Conservation (phyloP, 1,140 invertebrate genomes). For the Portunus trituberculatus region DNA sequence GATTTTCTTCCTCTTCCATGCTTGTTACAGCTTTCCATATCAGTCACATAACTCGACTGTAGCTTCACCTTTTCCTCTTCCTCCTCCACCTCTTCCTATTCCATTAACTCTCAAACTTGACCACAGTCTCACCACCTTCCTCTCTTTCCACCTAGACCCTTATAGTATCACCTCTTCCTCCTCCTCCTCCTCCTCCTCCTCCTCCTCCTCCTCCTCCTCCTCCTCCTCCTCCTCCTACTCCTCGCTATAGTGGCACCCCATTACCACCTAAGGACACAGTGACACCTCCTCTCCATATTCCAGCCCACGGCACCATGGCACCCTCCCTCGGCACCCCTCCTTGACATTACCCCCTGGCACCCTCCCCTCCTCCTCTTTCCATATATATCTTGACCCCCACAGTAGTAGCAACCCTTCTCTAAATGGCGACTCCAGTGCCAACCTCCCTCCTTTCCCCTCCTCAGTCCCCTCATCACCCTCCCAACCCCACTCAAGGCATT, state of each 20-base stretch:
- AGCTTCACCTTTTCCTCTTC: not conserved
- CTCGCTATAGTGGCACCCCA: slow-evolving; percentile 9
- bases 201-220: slow-evolving; percentile 5
- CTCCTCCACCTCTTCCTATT: not conserved
- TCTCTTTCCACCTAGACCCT: slow-evolving; percentile 8
- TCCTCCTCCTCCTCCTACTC: not conserved
- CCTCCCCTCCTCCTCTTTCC: not conserved
- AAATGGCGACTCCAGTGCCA: not conserved
- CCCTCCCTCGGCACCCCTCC: not conserved
- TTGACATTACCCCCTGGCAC: not conserved
- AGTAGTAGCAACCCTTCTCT: not conserved
- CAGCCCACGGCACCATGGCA: not conserved
- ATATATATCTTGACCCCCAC: not conserved
- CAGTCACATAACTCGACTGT: no score
- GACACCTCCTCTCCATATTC: slow-evolving; percentile 11
- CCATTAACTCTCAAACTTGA: not conserved
- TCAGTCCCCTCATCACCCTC: not conserved
- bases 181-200: not conserved
- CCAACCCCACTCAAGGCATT: not conserved
- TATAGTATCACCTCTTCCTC: not conserved
- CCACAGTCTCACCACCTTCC: not conserved
- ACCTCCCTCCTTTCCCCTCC: not conserved
- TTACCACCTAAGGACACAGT: slow-evolving; percentile 11
- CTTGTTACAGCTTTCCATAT: no score
- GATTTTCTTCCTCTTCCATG: not conserved